A percentile compares a stretch with the other conserved stretches of the same genome.
phyloP scores from a whole-genome alignment of 2,113 vertebrate genomes.

The Odontophorus gujanensis region DNA sequence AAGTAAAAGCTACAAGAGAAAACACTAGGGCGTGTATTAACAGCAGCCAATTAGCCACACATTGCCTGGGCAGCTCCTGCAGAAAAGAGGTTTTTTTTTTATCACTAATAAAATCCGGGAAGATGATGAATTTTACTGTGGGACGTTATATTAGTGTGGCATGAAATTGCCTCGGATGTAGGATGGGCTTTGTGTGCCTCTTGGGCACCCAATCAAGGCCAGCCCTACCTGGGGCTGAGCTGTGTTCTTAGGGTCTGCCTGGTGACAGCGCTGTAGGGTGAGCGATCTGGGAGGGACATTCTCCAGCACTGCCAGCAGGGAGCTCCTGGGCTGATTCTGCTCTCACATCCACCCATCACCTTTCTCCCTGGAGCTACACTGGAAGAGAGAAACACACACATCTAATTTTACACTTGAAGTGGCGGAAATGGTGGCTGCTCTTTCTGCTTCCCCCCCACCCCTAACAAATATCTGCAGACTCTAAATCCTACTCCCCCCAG shows the following conservation, averaged over 20 bases:
- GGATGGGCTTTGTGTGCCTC: background rate
- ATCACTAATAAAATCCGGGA: background rate
- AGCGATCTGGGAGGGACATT: background rate
- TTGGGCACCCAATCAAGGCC: background rate
- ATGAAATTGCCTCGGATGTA: background rate
- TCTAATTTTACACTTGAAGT: slow-evolving; percentile 51
- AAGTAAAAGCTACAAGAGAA: background rate
- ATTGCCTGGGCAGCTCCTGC: background rate
- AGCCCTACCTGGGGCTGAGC: background rate
- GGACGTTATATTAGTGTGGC: background rate
- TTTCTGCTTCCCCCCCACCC: background rate
- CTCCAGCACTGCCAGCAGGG: background rate
- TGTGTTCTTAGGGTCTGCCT: background rate
- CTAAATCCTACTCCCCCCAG: background rate
- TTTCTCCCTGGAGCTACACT: background rate
- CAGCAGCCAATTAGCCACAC: background rate
- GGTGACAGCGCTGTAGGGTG: background rate
- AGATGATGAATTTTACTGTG: background rate
- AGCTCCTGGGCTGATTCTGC: background rate
- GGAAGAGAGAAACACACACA: background rate
- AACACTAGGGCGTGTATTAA: background rate
- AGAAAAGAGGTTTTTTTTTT: background rate
- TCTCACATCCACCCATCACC: background rate
- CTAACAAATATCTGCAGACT: slow-evolving; percentile 11
- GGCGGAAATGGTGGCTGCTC: background rate